A percentile compares a stretch with the other conserved stretches of the same genome.
Conservation (phyloP, 2,888 invertebrate species). For the Oligia strigilis region DNA sequence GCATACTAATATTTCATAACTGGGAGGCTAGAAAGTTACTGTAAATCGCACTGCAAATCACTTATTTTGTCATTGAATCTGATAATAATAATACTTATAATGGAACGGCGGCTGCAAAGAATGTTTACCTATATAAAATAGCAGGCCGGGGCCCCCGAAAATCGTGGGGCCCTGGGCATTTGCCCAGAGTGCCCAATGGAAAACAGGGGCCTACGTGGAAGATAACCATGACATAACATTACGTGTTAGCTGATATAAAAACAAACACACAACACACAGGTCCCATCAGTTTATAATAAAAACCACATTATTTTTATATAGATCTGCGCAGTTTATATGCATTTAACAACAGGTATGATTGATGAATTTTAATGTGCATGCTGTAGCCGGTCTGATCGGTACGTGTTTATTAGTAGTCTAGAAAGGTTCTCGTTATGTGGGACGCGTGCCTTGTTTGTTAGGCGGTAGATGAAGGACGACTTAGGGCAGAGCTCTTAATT, state of each 20-base stretch:
- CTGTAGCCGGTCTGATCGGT: conserved; percentile 39
- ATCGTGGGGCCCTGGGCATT: no score
- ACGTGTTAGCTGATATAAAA: not conserved
- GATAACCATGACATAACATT: conserved; percentile 4
- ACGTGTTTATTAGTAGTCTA: conserved; percentile 49
- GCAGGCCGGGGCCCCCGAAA: no score
- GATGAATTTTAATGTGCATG: conserved; percentile 56
- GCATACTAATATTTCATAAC: no score
- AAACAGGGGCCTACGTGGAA: no score
- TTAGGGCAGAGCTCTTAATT: conserved; percentile 12
- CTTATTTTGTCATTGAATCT: no score
- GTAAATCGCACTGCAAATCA: no score
- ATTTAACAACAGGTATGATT: conserved; percentile 45
- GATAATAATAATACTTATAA: no score
- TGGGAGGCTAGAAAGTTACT: no score
- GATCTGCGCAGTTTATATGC: conserved; percentile 41
- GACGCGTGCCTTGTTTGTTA: conserved; percentile 52
- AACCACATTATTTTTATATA: conserved; percentile 19
- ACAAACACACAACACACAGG: conserved; percentile 17
- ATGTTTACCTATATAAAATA: no score
- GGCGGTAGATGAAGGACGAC: conserved; percentile 44
- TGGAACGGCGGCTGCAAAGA: no score
- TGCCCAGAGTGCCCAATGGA: no score
- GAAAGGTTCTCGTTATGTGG: conserved; percentile 57
- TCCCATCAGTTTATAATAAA: conserved; percentile 13